Base-by-base conservation (phyloP, 2,888 invertebrate species). In the Dynastes maya region DNA sequence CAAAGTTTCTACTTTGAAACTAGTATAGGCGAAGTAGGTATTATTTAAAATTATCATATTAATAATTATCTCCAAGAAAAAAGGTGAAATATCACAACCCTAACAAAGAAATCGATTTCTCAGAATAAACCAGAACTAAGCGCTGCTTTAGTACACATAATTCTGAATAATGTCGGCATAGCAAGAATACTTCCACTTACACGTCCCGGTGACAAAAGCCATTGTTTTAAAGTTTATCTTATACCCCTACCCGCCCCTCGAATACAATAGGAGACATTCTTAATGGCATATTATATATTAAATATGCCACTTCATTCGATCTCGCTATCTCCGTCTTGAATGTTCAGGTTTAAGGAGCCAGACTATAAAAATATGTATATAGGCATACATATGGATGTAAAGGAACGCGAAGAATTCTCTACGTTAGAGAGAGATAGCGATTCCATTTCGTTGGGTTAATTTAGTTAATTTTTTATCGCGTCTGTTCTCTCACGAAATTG, bases 231-330 rank as follows among this genome's bases (percentile, higher is more conserved):
- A 86, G 85, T 86, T 86, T 86, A 86, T 85, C 85, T 85, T 82
- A 84, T 85, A 84, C 83, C 82, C 82, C 83, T 83, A 6, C 83
- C 84, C 83, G 82, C 83, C 83, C 81, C 22, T 76, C 79, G 68
- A 83, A 84, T 51, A 86, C 86, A 86, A 86, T 85, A 81, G 85
- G 78, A 83, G 84, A 84, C 84, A 83, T 85, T 84, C 85, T 85
- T 86, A 86, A 86, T 86, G 85, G 86, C 84, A 85, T 85, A 86
- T 86, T 86, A 85, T 85, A 85, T 84, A 86, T 86, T 86, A 86
- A 86, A 86, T 86, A 86, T 86, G 85, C 83, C 85, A 86, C 84
- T 84, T 82, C 82, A n/a, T 74, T 68, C 68, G 27, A 51, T 68
- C 27, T 29, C n/a, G 16, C 16, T 45, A 81, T 65, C 16, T 16